Base-by-base conservation (phyloP, 2,113 vertebrate genomes). In the Garra rufa region DNA sequence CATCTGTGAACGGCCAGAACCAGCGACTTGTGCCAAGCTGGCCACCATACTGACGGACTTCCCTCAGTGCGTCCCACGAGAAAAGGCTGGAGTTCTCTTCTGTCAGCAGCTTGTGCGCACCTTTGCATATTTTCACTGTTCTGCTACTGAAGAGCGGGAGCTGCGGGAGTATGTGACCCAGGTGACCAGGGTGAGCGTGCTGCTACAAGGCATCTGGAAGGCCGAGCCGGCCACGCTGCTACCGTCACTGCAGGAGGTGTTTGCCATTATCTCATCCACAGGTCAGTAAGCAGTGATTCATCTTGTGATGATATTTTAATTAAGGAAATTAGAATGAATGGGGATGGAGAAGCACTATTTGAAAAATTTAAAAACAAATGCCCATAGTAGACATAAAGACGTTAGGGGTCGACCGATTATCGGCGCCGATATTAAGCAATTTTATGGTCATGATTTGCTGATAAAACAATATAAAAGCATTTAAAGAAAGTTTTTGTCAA, bases 31-130 rank as follows among this genome's bases (percentile, higher is more conserved):
- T 34, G 96, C 97, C 85, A 96, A 96, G 4, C 93, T 99, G 9
- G 96, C 96, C 90, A 94, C 95, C 86, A 92, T 99, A 67, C 95
- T 99, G 75, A 92, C 93, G 0, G 97, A 99, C 92, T 99, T 99
- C 88, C 94, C 97, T 84, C 98, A 99, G 90, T 99, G 98, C 87
- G 93, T 98, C 86, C 97, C 98, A 15, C 96, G 95, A 59, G 97
- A 96, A 14, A 98, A 99, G 80, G 87, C 96, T 0, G 94, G 95
- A 0, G 43, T 96, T 84, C 91, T 97, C 77, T 98, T 99, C 91
- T 99, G 98, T 92, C 97, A 99, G 88, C 98, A 99, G 93, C 94
- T 99, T 81, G 98, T 99, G 81, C 96, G 97, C 26, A 98, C 97
- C 26, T 98, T 99, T 71, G 96, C 96, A 55, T 96, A 97, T 85